Percentiles rank a stretch among this genome's conserved stretches.
phyloP scores from a whole-genome alignment of 30 jellyfish, hydroid and myxozoan species.

The Aurelia aurita complex sp. Pacific region DNA sequence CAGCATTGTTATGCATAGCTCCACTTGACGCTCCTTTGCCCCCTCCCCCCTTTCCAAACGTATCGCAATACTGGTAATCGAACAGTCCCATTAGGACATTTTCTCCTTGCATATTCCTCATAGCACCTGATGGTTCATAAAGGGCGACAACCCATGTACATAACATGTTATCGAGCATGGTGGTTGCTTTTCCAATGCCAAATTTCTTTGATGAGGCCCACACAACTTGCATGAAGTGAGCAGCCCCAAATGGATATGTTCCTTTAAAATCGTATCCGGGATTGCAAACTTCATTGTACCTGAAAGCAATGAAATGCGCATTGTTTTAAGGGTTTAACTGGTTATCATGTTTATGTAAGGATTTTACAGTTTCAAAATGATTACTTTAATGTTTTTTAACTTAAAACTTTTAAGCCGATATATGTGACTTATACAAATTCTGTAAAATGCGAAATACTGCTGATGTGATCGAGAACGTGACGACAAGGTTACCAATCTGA shows the following conservation, averaged over 20 bases:
- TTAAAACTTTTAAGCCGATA: no score
- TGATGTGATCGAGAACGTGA: no score
- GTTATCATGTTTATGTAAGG: no score
- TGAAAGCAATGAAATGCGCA: slow-evolving; percentile 20
- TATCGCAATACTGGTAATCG: slow-evolving; percentile 85
- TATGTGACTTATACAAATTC: no score
- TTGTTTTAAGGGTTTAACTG: no score
- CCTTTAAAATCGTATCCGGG: slow-evolving; percentile 92
- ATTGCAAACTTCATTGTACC: slow-evolving; percentile 98
- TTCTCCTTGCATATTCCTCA: slow-evolving; percentile 65
- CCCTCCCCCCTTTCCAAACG: slow-evolving; percentile 87
- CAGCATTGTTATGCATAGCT: slow-evolving; percentile 34
- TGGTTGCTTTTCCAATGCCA: slow-evolving; percentile 97
- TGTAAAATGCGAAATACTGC: no score
- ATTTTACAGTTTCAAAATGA: no score
- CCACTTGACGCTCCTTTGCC: slow-evolving; percentile 92
- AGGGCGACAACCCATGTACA: slow-evolving; percentile 96
- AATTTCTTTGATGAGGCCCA: slow-evolving; percentile 84
- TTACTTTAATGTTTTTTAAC: no score
- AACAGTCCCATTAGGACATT: slow-evolving; percentile 81
- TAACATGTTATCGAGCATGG: slow-evolving; percentile 65
- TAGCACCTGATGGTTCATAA: slow-evolving; percentile 91
- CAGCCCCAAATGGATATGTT: slow-evolving; percentile 72
- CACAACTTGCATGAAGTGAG: slow-evolving; percentile 97
- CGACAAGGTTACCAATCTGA: no score